Base-by-base conservation (phyloP, 2,888 invertebrate genomes). In the Eumerus sabulonum region DNA sequence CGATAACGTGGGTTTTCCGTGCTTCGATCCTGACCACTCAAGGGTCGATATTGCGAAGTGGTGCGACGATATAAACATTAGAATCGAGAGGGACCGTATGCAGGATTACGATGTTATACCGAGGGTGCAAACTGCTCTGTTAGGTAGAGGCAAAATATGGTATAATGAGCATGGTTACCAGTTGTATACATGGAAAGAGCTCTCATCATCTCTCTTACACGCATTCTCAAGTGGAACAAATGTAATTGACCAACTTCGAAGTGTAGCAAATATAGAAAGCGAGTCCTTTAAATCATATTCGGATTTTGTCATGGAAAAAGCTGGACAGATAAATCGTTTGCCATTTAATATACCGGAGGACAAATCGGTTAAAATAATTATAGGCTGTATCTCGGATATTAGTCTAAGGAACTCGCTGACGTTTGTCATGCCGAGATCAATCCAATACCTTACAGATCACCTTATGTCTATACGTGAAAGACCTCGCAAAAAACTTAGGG, bases 41-140 rank as follows among this genome's bases (percentile, higher is more conserved):
- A 54, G 66, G 13, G 48, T 66, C 5, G 54, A 66, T 4, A 14
- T 66, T 1, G 17, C 14, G 4, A 54, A 47, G 36, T 66, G 56
- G 66, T 40, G 48, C 14, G 2, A 14, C 9, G 63, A 63, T 9
- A 14, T 63, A 14, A 13, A 72, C 64, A 38, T 42, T 17, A 68
- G 82, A 47, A 76, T 64, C 47, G 40, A 60, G 17, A 64, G 82
- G 14, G 76, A 82, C 42, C 51, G 53, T 14, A 5, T 77, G 19
- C 47, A 70, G 44, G 59, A 70, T 54, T 70, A 59, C 36, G 73
- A 73, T 36, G 62, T 73, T 14, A 70, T 82, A 9, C 72, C 68
- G 9, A 76, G 76, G 57, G 70, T 70, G 36, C 36, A 11, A 9
- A 9, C 11, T 5, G 36, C 36, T 36, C 11, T 11, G 11, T 36